Evolutionary conservation across 2,113 vertebrate genomes (phyloP).

Genomic region (Elaphurus davidianus): DNA sequence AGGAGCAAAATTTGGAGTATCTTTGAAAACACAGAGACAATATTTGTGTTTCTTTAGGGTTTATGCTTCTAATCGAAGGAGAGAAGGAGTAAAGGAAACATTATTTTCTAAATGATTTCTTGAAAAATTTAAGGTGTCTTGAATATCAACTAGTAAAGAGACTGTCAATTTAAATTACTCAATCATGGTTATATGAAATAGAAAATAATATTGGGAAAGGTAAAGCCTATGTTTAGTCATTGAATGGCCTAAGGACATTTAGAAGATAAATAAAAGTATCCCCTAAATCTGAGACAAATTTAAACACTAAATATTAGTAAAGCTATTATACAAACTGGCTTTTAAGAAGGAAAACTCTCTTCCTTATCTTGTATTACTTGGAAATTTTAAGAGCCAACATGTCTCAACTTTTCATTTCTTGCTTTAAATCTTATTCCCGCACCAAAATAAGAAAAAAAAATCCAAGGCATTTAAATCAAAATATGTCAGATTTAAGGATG

Average conservation of each 20-base stretch:
- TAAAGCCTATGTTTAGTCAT: not conserved
- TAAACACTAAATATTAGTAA: not conserved
- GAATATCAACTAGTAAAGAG: not conserved
- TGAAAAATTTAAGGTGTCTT: not conserved
- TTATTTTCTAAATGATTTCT: conserved; percentile 2
- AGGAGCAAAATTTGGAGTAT: not conserved
- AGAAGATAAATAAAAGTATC: not conserved
- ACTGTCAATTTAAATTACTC: not conserved
- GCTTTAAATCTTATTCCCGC: not conserved
- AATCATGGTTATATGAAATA: not conserved
- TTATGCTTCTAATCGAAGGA: not conserved
- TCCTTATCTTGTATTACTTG: not conserved
- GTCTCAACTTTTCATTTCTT: not conserved
- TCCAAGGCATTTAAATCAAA: not conserved
- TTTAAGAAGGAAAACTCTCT: not conserved
- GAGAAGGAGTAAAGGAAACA: not conserved
- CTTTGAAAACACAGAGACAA: not conserved
- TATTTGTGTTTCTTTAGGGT: not conserved
- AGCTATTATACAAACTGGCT: not conserved
- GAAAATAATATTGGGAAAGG: not conserved
- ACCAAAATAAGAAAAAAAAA: not conserved
- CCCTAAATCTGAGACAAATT: not conserved
- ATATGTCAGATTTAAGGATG: not conserved
- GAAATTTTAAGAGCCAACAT: not conserved
- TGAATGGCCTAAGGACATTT: not conserved